phyloP scores from a whole-genome alignment of 2,888 invertebrate species.

The Brachyptera putata region DNA sequence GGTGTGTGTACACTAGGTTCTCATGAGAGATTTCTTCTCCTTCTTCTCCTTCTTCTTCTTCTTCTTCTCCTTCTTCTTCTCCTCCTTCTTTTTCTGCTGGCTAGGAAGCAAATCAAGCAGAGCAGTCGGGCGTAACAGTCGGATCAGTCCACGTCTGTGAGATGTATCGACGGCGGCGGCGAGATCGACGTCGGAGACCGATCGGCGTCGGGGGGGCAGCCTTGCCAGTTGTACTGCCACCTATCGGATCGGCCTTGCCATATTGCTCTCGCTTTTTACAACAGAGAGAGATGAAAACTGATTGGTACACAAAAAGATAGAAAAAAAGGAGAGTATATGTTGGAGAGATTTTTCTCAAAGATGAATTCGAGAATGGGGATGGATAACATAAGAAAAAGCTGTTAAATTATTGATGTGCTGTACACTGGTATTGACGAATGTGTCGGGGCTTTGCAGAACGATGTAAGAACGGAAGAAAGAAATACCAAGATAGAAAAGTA shows the following conservation, averaged over 20 bases:
- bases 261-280: too few relatives aligned
- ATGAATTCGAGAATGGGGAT: neutral
- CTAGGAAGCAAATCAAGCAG: constrained; percentile 14
- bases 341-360: neutral
- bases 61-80: too few relatives aligned
- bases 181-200: constrained; percentile 7
- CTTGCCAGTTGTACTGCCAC: neutral
- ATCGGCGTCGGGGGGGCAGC: constrained; percentile 13
- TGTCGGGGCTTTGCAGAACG: too few relatives aligned
- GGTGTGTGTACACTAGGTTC: neutral
- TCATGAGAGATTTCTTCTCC: constrained; percentile 15
- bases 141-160: constrained; percentile 15
- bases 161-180: constrained; percentile 6
- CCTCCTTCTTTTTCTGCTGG: too few relatives aligned
- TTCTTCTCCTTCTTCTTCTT: too few relatives aligned
- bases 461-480: too few relatives aligned
- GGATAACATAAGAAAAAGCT: neutral
- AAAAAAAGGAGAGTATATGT: neutral
- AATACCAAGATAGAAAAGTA: too few relatives aligned
- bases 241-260: too few relatives aligned
- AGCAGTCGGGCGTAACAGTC: constrained; percentile 14
- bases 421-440: neutral
- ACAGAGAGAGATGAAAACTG: neutral
- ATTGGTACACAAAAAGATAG: neutral
- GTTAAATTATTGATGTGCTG: neutral